Evolutionary conservation across 2,113 vertebrate species (phyloP).

Genomic region (Corydoras sp.): DNA sequence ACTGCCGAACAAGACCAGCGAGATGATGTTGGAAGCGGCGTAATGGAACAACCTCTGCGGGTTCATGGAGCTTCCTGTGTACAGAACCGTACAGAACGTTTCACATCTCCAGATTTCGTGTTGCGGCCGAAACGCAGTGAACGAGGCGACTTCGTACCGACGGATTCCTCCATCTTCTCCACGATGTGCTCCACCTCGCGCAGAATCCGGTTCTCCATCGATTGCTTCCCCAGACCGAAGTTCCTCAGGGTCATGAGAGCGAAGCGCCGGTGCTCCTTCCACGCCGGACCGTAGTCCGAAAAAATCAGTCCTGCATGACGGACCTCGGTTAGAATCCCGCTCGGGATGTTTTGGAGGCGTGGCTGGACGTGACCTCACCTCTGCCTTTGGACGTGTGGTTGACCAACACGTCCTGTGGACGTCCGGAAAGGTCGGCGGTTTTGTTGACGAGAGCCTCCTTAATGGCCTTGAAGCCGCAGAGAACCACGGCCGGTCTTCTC

Average conservation of each 20-base stretch:
- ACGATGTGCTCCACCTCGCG: slow-evolving; percentile 57
- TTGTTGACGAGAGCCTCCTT: slow-evolving; percentile 59
- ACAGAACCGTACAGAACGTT: not conserved
- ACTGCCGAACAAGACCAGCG: slow-evolving; percentile 56
- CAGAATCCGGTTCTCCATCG: slow-evolving; percentile 64
- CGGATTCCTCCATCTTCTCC: slow-evolving; percentile 33
- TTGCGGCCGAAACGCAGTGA: too few relatives aligned
- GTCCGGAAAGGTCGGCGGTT: slow-evolving; percentile 56
- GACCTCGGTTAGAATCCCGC: slow-evolving; percentile 3
- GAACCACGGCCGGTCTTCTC: slow-evolving; percentile 48
- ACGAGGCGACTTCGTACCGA: slow-evolving; percentile 28
- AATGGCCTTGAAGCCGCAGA: slow-evolving; percentile 51
- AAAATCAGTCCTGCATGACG: slow-evolving; percentile 52
- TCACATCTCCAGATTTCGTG: too few relatives aligned
- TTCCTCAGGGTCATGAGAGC: slow-evolving; percentile 62
- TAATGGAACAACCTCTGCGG: slow-evolving; percentile 54
- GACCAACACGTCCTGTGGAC: slow-evolving; percentile 55
- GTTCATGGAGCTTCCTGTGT: slow-evolving; percentile 35
- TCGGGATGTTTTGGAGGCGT: not conserved
- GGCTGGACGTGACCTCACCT: slow-evolving; percentile 41
- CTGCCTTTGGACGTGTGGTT: slow-evolving; percentile 23
- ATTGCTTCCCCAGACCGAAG: slow-evolving; percentile 74
- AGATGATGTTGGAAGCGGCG: slow-evolving; percentile 62
- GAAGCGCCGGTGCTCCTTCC: slow-evolving; percentile 69
- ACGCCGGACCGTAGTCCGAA: slow-evolving; percentile 48